These are phyloP conservation scores for Hexactinellida sp. DNA, from an alignment of 37 sponge, comb jelly and placozoan species.

Conservation along the genomic window DNA sequence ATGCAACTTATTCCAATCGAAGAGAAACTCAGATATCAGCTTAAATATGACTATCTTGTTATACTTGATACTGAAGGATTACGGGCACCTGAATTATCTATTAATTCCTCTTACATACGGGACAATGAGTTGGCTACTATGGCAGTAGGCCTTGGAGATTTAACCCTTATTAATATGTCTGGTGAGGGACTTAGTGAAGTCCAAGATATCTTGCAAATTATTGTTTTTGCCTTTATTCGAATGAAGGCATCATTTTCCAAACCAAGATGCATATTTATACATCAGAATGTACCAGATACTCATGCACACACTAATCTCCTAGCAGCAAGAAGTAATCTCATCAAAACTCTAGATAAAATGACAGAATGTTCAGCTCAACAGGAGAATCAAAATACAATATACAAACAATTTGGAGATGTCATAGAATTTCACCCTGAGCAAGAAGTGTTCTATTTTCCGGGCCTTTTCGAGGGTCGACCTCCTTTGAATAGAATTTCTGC, in stretches of 20 bases:
- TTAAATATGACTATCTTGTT: conserved; percentile 13
- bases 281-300: conserved; percentile 23
- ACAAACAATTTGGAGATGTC: conserved; percentile 18
- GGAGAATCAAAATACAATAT: background rate
- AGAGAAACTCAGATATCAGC: background rate
- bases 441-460: conserved; percentile 23
- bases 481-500: background rate
- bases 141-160: conserved; percentile 27
- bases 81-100: conserved; percentile 25
- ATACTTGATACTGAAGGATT: conserved; percentile 34
- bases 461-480: conserved; percentile 16
- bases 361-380: conserved; percentile 21
- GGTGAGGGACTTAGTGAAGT: conserved; percentile 25
- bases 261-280: conserved; percentile 27
- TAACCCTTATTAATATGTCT: conserved; percentile 30
- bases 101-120: background rate
- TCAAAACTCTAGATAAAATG: conserved; percentile 17
- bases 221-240: conserved; percentile 27
- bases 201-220: conserved; percentile 26
- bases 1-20: conserved; percentile 27
- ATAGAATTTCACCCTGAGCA: conserved; percentile 22
- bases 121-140: conserved; percentile 27
- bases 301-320: background rate
- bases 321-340: conserved; percentile 3
- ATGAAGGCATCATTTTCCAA: conserved; percentile 14